These are phyloP conservation scores for Callimorpha dominula DNA, from an alignment of 2,888 invertebrate genomes.

Conservation along the genomic window DNA sequence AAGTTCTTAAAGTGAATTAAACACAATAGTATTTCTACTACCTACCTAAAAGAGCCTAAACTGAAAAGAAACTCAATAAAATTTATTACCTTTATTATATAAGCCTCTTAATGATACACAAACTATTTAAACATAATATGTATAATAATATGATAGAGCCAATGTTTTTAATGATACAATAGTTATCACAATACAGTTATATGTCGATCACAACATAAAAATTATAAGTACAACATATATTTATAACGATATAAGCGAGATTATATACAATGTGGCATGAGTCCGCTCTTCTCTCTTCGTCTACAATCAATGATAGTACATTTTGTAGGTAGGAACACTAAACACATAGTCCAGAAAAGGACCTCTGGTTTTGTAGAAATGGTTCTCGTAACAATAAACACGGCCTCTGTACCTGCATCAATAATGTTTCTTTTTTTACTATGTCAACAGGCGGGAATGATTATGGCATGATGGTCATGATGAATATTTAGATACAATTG, in stretches of 20 bases:
- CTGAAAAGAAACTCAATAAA: constrained; percentile 71
- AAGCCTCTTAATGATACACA: constrained; percentile 63
- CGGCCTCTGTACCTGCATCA: constrained; percentile 86
- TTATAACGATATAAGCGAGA: constrained; percentile 65
- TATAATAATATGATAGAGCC: too few relatives aligned
- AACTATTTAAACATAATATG: constrained; percentile 53
- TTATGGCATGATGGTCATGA: constrained; percentile 10
- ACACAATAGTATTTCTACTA: constrained; percentile 17
- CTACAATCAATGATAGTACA: constrained; percentile 81
- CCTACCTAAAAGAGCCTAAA: constrained; percentile 24
- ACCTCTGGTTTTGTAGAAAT: constrained; percentile 85
- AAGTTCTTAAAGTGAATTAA: neutral
- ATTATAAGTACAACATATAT: constrained; percentile 71
- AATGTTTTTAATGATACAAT: constrained; percentile 56
- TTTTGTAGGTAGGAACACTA: constrained; percentile 84
- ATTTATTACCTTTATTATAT: constrained; percentile 76
- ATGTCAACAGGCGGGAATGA: constrained; percentile 45
- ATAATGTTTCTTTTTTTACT: constrained; percentile 67
- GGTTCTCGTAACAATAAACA: constrained; percentile 85
- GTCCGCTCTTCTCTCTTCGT: constrained; percentile 59
- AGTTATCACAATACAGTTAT: constrained; percentile 80
- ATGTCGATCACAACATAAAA: constrained; percentile 78
- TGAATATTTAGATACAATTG: neutral
- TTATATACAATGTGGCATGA: constrained; percentile 67
- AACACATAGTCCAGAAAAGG: constrained; percentile 83